Evolutionary conservation across 2,797 vertebrate species (phyloP).

Genomic region (Pipistrellus nathusii): DNA sequence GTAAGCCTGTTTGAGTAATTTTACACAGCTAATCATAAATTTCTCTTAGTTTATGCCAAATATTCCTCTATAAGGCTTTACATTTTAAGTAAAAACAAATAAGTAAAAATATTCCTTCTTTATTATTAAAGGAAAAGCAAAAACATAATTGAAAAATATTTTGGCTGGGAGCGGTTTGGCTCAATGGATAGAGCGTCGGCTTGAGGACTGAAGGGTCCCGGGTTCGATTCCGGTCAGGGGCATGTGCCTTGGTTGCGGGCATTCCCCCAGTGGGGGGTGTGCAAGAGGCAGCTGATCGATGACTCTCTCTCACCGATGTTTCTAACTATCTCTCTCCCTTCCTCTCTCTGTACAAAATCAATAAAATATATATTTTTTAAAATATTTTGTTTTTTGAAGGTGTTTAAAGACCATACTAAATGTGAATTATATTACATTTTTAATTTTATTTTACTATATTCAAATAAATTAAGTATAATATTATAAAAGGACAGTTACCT

Average conservation of each 20-base stretch:
- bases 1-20: neutral
- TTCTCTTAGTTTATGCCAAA: neutral
- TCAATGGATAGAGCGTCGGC: too few relatives aligned
- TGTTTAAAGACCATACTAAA: neutral
- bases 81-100: slow-evolving; percentile 24
- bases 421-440: neutral
- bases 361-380: too few relatives aligned
- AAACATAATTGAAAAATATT: slow-evolving; percentile 21
- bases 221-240: too few relatives aligned
- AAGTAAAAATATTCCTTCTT: neutral
- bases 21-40: neutral
- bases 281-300: too few relatives aligned
- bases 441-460: neutral
- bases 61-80: neutral
- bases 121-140: neutral
- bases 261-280: too few relatives aligned
- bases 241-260: too few relatives aligned
- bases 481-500: neutral
- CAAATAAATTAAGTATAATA: slow-evolving; percentile 4
- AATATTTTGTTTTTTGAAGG: neutral
- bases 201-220: too few relatives aligned
- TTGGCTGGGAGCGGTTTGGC: too few relatives aligned
- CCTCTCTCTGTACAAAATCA: too few relatives aligned
- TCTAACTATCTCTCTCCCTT: too few relatives aligned
- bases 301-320: too few relatives aligned